These are phyloP conservation scores for Caloenas nicobarica DNA, from an alignment of 2,113 vertebrate genomes.

Conservation along the genomic window DNA sequence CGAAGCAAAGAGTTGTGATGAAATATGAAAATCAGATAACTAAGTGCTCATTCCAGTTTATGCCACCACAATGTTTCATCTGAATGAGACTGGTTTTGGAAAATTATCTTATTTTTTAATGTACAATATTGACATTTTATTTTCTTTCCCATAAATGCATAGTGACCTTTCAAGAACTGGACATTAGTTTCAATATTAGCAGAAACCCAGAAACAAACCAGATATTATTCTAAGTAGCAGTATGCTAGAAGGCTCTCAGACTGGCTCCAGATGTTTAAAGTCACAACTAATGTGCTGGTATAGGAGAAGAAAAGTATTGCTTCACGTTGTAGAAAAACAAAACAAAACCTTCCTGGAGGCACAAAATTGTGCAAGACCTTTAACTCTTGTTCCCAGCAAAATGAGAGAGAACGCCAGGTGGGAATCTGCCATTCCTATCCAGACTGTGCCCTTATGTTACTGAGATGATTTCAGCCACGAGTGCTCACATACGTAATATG, in stretches of 20 bases:
- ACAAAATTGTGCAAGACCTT: background rate
- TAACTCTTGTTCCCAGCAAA: conserved; percentile 11
- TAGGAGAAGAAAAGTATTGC: background rate
- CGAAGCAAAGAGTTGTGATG: background rate
- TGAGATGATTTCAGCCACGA: background rate
- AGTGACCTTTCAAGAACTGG: conserved; percentile 3
- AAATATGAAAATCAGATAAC: conserved; percentile 7
- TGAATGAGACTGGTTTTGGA: background rate
- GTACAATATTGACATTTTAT: background rate
- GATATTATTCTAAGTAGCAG: background rate
- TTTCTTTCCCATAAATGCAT: background rate
- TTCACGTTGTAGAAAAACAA: background rate
- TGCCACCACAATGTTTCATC: background rate
- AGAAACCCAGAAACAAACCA: background rate
- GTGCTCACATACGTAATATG: background rate
- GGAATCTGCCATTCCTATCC: background rate
- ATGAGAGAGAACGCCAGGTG: background rate
- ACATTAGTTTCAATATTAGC: background rate
- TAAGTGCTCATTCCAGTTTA: background rate
- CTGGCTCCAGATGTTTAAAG: background rate
- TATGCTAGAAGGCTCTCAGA: background rate
- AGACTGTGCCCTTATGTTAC: background rate
- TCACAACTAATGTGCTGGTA: background rate
- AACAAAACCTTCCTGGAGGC: background rate
- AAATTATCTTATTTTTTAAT: conserved; percentile 21